These are phyloP conservation scores for Frankliniella fusca DNA, from an alignment of 2,888 invertebrate species.

Conservation along the genomic window DNA sequence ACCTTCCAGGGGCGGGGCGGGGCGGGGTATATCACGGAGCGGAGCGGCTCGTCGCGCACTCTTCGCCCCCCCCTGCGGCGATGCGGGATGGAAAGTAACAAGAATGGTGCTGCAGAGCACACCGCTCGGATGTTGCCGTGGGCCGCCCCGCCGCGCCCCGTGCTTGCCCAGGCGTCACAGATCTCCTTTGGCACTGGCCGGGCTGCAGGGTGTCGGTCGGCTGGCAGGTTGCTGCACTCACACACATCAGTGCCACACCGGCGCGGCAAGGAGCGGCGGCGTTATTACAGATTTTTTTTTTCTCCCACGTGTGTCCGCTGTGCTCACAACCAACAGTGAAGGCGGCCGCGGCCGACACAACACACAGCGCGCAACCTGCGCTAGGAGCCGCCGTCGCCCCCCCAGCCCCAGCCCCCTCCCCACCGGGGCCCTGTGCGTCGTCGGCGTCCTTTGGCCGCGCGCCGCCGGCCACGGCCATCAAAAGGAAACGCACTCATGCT, in stretches of 20 bases:
- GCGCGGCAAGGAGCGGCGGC: neutral
- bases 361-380: neutral
- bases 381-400: neutral
- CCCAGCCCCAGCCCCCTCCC: neutral
- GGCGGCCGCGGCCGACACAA: neutral
- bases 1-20: no score
- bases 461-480: conserved; percentile 6
- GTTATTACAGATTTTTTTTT: neutral
- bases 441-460: conserved; percentile 8
- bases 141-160: no score
- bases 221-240: neutral
- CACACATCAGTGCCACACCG: neutral
- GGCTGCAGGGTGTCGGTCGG: neutral
- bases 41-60: no score
- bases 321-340: no score
- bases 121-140: no score
- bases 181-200: neutral
- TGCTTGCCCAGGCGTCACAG: no score
- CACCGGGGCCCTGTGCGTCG: neutral
- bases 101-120: no score
- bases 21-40: no score
- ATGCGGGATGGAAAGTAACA: no score
- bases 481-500: conserved; percentile 19
- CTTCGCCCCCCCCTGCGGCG: no score
- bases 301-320: neutral